These are phyloP conservation scores for Idris sp. DNA, from an alignment of 1,140 invertebrate species.

Conservation along the genomic window DNA sequence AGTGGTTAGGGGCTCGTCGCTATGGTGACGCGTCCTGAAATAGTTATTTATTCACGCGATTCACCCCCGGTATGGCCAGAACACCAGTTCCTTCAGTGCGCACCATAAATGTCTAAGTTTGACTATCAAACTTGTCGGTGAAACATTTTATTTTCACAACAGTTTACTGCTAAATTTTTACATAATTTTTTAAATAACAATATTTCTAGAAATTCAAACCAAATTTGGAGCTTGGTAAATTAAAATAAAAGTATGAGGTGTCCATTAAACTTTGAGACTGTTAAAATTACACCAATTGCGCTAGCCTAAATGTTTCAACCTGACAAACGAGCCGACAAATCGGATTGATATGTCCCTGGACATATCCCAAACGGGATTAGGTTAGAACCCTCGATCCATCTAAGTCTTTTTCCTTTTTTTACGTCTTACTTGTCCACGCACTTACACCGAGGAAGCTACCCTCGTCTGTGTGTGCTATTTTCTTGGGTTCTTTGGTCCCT, in stretches of 20 bases:
- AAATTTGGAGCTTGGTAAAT: too few species aligned
- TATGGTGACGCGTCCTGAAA: slow-evolving; percentile 70
- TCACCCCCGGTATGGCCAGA: slow-evolving; percentile 65
- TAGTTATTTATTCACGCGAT: slow-evolving; percentile 74
- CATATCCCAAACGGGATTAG: slow-evolving; percentile 69
- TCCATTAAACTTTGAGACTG: background rate
- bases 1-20: slow-evolving; percentile 61
- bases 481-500: slow-evolving; percentile 38
- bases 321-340: slow-evolving; percentile 73
- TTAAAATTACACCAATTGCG: slow-evolving; percentile 20
- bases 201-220: too few species aligned
- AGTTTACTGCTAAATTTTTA: too few species aligned
- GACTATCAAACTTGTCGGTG: background rate
- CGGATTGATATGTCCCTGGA: slow-evolving; percentile 70
- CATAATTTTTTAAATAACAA: too few species aligned
- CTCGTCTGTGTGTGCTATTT: background rate
- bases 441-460: slow-evolving; percentile 7
- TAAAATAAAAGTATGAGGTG: too few species aligned
- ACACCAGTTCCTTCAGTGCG: slow-evolving; percentile 42
- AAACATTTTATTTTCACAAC: too few species aligned
- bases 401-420: slow-evolving; percentile 46
- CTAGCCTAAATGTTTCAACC: slow-evolving; percentile 11
- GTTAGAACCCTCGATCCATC: slow-evolving; percentile 54
- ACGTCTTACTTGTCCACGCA: slow-evolving; percentile 20
- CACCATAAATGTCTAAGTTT: slow-evolving; percentile 42